Percentiles rank a stretch among this genome's conserved stretches.
Conservation (phyloP, 1,140 invertebrate genomes). For the Diplogasteroides magnus region DNA sequence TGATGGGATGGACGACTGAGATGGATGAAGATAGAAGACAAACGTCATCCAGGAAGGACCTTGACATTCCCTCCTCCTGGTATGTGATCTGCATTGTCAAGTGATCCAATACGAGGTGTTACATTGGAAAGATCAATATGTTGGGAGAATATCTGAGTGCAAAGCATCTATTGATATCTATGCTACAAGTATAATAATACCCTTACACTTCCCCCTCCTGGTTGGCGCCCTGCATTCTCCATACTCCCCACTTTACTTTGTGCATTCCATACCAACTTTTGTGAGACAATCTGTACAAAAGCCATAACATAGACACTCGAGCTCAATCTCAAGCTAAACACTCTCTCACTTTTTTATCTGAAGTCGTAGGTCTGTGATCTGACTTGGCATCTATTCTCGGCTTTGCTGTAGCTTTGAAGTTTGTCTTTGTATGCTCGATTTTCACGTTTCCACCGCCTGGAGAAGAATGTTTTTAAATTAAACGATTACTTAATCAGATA, state of each 20-base stretch:
- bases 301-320: neutral
- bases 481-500: neutral
- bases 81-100: conserved; percentile 83
- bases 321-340: too few relatives aligned
- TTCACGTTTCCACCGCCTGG: neutral
- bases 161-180: too few relatives aligned
- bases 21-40: neutral
- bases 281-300: neutral
- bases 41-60: neutral
- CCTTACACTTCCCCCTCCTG: conserved; percentile 31
- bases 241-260: conserved; percentile 71
- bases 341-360: neutral
- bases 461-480: neutral
- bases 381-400: neutral
- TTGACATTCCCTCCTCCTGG: conserved; percentile 54
- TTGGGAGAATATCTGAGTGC: too few relatives aligned
- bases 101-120: conserved; percentile 69
- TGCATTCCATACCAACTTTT: neutral
- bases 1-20: neutral
- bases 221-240: conserved; percentile 81
- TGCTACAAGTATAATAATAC: too few relatives aligned
- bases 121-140: too few relatives aligned
- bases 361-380: neutral
- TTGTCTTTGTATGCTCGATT: neutral
- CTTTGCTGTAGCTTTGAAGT: neutral